A percentile compares a stretch with the other conserved stretches of the same genome.
Conservation (phyloP, 2,113 vertebrate species). For the Microtus pennsylvanicus region DNA sequence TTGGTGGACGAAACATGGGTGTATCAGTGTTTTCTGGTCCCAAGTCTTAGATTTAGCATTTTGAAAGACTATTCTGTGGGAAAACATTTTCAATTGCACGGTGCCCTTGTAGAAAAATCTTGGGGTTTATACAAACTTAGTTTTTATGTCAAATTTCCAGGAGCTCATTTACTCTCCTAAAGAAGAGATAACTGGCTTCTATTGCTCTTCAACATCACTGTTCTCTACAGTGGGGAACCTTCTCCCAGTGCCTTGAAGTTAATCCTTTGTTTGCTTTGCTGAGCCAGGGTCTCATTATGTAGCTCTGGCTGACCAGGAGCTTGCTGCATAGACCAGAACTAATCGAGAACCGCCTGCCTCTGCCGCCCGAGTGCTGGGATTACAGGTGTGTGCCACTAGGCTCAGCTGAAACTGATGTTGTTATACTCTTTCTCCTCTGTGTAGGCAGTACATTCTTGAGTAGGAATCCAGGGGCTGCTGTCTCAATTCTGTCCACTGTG, state of each 20-base stretch:
- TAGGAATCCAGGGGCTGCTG: background rate
- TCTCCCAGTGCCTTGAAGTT: background rate
- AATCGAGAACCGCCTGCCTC: background rate
- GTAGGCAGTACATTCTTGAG: background rate
- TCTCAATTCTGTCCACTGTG: background rate
- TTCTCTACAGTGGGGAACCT: background rate
- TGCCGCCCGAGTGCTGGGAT: background rate
- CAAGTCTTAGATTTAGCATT: slow-evolving; percentile 33
- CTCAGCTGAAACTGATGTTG: background rate
- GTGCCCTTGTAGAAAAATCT: slow-evolving; percentile 50
- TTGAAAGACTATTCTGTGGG: slow-evolving; percentile 21
- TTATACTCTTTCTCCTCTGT: background rate
- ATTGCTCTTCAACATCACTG: slow-evolving; percentile 35
- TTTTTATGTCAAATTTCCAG: slow-evolving; percentile 61
- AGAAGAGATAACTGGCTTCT: slow-evolving; percentile 40
- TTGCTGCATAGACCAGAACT: background rate
- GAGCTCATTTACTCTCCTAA: slow-evolving; percentile 25
- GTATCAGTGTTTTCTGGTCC: background rate
- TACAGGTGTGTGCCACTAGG: background rate
- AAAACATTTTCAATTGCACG: slow-evolving; percentile 57
- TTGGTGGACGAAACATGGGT: background rate
- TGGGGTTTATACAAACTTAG: slow-evolving; percentile 62
- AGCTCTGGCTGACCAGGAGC: background rate
- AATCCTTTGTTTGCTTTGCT: background rate
- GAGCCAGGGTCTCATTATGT: background rate